phyloP scores from a whole-genome alignment of 2,888 invertebrate species.

The Melieria omissa region DNA sequence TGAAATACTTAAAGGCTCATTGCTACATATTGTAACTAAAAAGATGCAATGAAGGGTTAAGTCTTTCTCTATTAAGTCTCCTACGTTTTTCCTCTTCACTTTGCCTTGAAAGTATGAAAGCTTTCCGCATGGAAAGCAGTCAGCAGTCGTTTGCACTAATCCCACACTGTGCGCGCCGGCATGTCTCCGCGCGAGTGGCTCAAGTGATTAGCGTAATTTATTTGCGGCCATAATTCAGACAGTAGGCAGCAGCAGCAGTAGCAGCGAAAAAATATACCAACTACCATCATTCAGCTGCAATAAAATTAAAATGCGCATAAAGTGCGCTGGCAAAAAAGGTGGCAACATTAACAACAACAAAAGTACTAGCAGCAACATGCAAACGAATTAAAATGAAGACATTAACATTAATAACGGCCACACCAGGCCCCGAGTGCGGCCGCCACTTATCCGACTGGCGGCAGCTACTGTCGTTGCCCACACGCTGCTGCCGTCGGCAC shows the following conservation, averaged over 20 bases:
- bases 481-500: not conserved
- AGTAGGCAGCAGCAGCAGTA: conserved; percentile 3
- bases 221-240: conserved; percentile 33
- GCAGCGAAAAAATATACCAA: conserved; percentile 2
- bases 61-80: too few species aligned
- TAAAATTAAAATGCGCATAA: conserved; percentile 2
- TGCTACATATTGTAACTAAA: too few species aligned
- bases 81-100: too few species aligned
- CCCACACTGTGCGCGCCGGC: too few species aligned
- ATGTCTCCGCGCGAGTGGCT: conserved; percentile 15
- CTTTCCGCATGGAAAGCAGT: too few species aligned
- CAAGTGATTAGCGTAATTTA: conserved; percentile 37
- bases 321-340: not conserved
- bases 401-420: conserved; percentile 45
- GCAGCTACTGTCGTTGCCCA: not conserved
- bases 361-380: not conserved
- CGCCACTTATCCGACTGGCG: conserved; percentile 1
- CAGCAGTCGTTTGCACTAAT: too few species aligned
- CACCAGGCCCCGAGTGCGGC: conserved; percentile 4
- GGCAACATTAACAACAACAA: too few species aligned
- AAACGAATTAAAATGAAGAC: conserved; percentile 48
- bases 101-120: too few species aligned
- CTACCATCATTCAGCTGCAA: conserved; percentile 1
- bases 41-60: too few species aligned
- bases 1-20: too few species aligned